A percentile compares a stretch with the other conserved stretches of the same genome.
phyloP scores from a whole-genome alignment of 2,888 invertebrate genomes.

The Acanthosoma haemorrhoidale region DNA sequence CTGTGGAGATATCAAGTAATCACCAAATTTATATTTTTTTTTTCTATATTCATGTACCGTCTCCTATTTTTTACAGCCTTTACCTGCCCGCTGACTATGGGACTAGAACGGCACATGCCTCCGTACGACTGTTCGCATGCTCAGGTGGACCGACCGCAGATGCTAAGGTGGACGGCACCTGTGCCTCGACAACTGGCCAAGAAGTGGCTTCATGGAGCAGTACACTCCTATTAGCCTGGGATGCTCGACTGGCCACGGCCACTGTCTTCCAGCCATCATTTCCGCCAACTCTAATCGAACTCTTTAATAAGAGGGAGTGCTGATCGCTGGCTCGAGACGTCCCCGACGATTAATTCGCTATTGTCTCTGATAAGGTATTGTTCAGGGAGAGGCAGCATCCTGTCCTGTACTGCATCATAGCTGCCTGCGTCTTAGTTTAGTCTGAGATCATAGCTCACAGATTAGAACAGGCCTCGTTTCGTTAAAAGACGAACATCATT shows the following conservation, averaged over 20 bases:
- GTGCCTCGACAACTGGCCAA: conserved; percentile 1
- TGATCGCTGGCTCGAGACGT: conserved; percentile 14
- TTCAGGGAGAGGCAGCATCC: not conserved
- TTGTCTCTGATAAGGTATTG: conserved; percentile 17
- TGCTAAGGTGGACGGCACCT: not conserved
- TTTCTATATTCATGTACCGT: no score
- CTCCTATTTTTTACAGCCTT: no score
- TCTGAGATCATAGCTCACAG: no score
- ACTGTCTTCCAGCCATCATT: not conserved
- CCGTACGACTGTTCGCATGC: no score
- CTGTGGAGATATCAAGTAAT: no score
- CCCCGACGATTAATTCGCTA: conserved; percentile 17
- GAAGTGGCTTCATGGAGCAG: not conserved
- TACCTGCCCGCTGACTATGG: no score
- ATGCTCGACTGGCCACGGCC: not conserved
- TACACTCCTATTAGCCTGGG: not conserved
- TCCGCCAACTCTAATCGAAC: conserved; percentile 20
- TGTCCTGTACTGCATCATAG: not conserved
- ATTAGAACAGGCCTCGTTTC: no score
- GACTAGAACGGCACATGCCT: no score
- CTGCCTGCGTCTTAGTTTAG: not conserved
- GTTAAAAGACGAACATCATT: no score
- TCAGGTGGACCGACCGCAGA: not conserved
- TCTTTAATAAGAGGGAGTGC: conserved; percentile 22
- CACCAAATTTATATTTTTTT: no score